phyloP scores from a whole-genome alignment of 2,113 vertebrate species.

The Chinchilla lanigera region DNA sequence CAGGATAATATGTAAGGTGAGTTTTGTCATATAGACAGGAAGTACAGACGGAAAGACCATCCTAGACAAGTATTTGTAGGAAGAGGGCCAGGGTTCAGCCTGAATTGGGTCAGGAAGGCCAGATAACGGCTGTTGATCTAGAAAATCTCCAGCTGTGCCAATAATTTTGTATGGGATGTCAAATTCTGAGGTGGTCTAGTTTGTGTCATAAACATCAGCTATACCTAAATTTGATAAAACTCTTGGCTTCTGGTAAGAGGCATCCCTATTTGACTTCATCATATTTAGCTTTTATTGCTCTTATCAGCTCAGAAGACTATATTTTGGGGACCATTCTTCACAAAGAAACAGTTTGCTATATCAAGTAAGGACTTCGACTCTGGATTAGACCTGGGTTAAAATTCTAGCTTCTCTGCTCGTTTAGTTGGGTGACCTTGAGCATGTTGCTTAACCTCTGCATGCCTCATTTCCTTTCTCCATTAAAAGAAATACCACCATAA shows the following conservation, averaged over 20 bases:
- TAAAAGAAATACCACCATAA: constrained; percentile 37
- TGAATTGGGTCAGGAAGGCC: neutral
- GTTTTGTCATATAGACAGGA: neutral
- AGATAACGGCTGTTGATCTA: neutral
- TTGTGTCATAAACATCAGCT: neutral
- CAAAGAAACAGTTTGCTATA: neutral
- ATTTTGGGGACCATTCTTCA: neutral
- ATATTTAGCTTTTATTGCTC: neutral
- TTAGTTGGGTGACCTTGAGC: neutral
- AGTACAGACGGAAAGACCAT: neutral
- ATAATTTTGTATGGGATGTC: neutral
- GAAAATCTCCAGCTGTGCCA: neutral
- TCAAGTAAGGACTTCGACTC: neutral
- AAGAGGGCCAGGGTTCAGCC: neutral
- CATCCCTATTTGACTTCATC: neutral
- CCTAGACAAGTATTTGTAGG: neutral
- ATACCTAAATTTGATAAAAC: neutral
- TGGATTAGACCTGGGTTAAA: neutral
- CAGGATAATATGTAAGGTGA: neutral
- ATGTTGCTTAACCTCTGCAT: neutral
- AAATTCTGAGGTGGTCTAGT: neutral
- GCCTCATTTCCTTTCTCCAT: constrained; percentile 33
- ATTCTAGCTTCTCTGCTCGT: neutral
- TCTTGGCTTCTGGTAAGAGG: neutral
- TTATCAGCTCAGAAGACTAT: neutral